Evolutionary conservation across 2,888 invertebrate species (phyloP), one percentile per base, ranked within the genome.

Genomic region (Noctua janthina): DNA sequence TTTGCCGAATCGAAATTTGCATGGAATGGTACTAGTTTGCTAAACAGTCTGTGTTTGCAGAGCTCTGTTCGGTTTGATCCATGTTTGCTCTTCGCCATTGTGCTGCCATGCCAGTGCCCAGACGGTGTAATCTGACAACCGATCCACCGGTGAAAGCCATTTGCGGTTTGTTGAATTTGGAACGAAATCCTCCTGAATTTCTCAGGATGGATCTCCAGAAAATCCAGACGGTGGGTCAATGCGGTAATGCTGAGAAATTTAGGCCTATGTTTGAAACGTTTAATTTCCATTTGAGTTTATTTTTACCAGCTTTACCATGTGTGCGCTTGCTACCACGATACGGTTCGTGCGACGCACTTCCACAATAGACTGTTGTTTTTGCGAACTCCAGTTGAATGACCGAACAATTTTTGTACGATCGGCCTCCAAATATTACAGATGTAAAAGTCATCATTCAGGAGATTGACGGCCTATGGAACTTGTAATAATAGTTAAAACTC

Each of bases 311-410:
- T 68, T 74, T 76, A 68, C n/a, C 78, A 88, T 88, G 88, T 90
- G 87, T 90, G 84, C 87, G 87, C 81, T 87, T 86, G 85, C 84
- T 86, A 88, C 86, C 89, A 88, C 89, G 91, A 81, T 82, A 88
- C 88, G 88, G 88, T 91, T 89, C 92, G 92, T 92, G 92, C 93
- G 92, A 93, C 94, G 93, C 92, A 93, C 93, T 92, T 92, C 92
- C 92, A 94, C 94, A 95, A 94, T 95, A 94, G 95, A 93, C 92
- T 91, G 93, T 93, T 93, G 92, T 94, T 95, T 95, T 94, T 94
- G 93, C 93, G 90, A 88, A 91, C 88, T 84, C 79, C 87, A 89
- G 92, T 92, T 96, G 94, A 93, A 91, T 88, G 95, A 92, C 95
- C 96, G 92, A 90, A 90, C 93, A 92, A 93, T 93, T 94, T 95